phyloP scores from a whole-genome alignment of 2,888 invertebrate species.

The Polyommatus iphigenia region DNA sequence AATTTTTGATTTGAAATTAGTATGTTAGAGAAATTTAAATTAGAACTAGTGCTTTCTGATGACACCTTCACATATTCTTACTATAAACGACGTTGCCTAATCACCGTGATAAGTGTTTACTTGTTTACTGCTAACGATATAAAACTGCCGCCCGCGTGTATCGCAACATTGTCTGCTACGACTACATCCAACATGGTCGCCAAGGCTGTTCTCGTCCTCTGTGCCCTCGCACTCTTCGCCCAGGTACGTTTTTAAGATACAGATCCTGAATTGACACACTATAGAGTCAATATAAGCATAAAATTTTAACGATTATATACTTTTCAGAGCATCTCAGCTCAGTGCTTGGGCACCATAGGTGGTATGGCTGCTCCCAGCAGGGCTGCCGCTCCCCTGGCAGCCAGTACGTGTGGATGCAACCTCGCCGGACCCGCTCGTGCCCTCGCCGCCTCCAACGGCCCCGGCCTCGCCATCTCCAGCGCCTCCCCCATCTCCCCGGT shows the following conservation, averaged over 20 bases:
- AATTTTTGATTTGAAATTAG: neutral
- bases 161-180: neutral
- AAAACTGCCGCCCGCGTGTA: neutral
- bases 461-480: constrained; percentile 46
- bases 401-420: neutral
- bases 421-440: constrained; percentile 26
- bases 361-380: constrained; percentile 31
- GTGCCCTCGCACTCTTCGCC: constrained; percentile 46
- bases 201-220: constrained; percentile 45
- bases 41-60: neutral
- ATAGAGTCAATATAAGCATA: too few relatives aligned
- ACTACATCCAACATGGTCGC: constrained; percentile 43
- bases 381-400: neutral
- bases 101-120: neutral
- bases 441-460: constrained; percentile 39
- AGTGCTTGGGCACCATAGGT: constrained; percentile 38
- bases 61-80: constrained; percentile 12
- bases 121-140: neutral
- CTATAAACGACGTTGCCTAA: neutral
- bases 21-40: neutral
- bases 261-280: too few relatives aligned
- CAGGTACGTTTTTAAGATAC: constrained; percentile 41
- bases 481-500: constrained; percentile 43
- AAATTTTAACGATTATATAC: constrained; percentile 37
- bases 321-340: constrained; percentile 44